Base-by-base conservation (phyloP, 92 coral and sea anemone species). In the Epizoanthus ramosus region DNA sequence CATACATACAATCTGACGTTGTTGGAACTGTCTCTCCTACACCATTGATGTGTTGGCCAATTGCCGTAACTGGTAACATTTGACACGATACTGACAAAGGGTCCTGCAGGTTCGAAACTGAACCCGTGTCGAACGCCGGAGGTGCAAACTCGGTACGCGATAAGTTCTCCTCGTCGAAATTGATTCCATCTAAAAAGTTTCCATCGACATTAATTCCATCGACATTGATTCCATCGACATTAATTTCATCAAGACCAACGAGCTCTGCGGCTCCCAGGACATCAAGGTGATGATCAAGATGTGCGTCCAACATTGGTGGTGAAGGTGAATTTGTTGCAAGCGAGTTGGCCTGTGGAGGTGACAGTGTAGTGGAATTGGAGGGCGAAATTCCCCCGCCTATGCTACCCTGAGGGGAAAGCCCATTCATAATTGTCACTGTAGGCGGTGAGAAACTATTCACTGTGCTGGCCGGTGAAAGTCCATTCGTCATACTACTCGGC, bases 401-500 rank as follows among this genome's bases (percentile, higher is more conserved):
- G 82, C 99, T 97, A 60, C 90, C 88, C 61, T 85, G 91, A 13
- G 99, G 97, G 6, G 99, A 94, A 37, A 91, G 88, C 72, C 93
- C 94, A 75, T 92, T 94, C 81, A 87, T 68, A 69, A 90, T 25
- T 0, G 87, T 74, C 43, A 84, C 71, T 39, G 90, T 85, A 60
- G 90, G 90, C n/a, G 98, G 98, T n/a, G 98, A 93, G 69, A 93
- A 93, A 18, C 90, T 84, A n/a, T 87, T 85, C 39, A 92, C 97
- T 14, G 93, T 81, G 47, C 95, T 86, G 61, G 93, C 86, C 10
- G 95, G 92, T 5, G 98, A 86, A 31, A 74, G 80, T 54, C 87
- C 86, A 57, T 93, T 87, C 13, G 77, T 73, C 28, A 79, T 65
- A 19, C 82, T 83, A 6, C 79, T 80, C 1, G 94, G 88, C 3